A percentile compares a stretch with the other conserved stretches of the same genome.
Conservation (phyloP, 2,797 vertebrate genomes). For the Typhlichthys subterraneus region DNA sequence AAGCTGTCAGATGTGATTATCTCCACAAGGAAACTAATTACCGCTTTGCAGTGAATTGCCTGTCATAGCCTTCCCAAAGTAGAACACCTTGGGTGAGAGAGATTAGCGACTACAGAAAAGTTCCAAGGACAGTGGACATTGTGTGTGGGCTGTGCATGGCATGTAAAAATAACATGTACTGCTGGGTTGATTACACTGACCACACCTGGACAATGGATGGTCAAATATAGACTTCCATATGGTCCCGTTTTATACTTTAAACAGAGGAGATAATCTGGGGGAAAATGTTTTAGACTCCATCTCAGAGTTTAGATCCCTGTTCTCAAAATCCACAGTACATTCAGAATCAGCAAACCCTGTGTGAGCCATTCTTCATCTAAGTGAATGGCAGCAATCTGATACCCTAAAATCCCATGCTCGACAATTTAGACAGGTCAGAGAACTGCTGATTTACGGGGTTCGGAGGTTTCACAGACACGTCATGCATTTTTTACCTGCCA, state of each 20-base stretch:
- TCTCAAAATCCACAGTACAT: slow-evolving; percentile 47
- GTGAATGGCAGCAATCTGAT: slow-evolving; percentile 1
- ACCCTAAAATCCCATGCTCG: slow-evolving; percentile 3
- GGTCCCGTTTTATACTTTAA: background rate
- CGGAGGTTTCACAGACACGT: slow-evolving; percentile 19
- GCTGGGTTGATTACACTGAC: background rate
- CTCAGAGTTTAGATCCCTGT: background rate
- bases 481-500: slow-evolving; percentile 34
- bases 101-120: slow-evolving; percentile 23
- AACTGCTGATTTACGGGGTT: background rate
- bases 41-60: slow-evolving; percentile 30
- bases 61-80: slow-evolving; percentile 28
- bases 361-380: slow-evolving; percentile 8
- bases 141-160: too few species aligned
- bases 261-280: background rate
- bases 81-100: slow-evolving; percentile 13
- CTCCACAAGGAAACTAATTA: slow-evolving; percentile 43
- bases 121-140: slow-evolving; percentile 21
- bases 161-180: too few species aligned
- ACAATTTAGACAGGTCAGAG: slow-evolving; percentile 18
- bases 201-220: slow-evolving; percentile 4
- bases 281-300: background rate
- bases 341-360: slow-evolving; percentile 34
- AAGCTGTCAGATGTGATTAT: slow-evolving; percentile 57
- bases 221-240: background rate